Evolutionary conservation across 1,140 invertebrate species (phyloP).

Genomic region (Arctopsyche grandis): DNA sequence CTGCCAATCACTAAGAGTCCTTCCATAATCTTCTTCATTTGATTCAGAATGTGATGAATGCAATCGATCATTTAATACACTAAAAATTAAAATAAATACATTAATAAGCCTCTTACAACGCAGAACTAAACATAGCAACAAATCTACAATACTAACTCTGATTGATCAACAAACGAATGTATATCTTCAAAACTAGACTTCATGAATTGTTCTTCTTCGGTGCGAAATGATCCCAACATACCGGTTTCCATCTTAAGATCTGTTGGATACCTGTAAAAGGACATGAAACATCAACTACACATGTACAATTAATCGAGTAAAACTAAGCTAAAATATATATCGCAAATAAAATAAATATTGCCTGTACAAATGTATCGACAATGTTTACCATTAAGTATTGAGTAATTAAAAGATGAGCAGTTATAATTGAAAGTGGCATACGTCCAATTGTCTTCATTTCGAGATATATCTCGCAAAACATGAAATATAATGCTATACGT

Average conservation of each 20-base stretch:
- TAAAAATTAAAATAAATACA: slow-evolving; percentile 34
- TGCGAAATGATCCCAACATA: slow-evolving; percentile 43
- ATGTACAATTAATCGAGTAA: too few relatives aligned
- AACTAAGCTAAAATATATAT: too few relatives aligned
- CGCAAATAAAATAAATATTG: too few relatives aligned
- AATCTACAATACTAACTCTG: slow-evolving; percentile 28
- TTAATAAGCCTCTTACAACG: neutral
- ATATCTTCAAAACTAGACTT: slow-evolving; percentile 16
- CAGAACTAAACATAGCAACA: neutral
- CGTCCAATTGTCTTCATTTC: too few relatives aligned
- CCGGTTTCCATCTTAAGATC: slow-evolving; percentile 45
- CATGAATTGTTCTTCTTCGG: slow-evolving; percentile 48
- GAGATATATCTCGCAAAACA: too few relatives aligned
- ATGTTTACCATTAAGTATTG: too few relatives aligned
- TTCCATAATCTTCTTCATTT: slow-evolving; percentile 42
- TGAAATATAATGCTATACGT: too few relatives aligned
- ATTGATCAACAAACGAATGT: slow-evolving; percentile 23
- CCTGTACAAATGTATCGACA: too few relatives aligned
- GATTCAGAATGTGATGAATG: slow-evolving; percentile 23
- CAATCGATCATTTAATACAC: slow-evolving; percentile 18
- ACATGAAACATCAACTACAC: neutral
- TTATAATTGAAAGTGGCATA: too few relatives aligned
- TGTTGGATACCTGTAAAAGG: neutral
- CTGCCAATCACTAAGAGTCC: slow-evolving; percentile 45
- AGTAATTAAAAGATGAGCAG: too few relatives aligned